Percentiles rank a stretch among this genome's conserved stretches.
Evolutionary conservation across 2,797 vertebrate genomes (phyloP).

Genomic region (Lindbergichthys nudifrons): DNA sequence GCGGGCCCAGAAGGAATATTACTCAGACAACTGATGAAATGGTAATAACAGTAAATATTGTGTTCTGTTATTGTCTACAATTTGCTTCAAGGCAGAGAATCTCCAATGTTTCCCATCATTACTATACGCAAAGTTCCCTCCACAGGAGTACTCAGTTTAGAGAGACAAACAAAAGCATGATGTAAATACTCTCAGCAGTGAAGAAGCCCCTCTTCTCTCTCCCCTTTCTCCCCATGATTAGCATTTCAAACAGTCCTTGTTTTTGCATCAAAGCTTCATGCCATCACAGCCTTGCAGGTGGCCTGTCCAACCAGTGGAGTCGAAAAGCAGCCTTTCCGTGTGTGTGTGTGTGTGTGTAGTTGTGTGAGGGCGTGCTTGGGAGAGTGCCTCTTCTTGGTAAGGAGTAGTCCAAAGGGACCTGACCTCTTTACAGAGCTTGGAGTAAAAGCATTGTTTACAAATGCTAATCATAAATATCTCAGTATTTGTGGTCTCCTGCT

Average conservation of each 20-base stretch:
- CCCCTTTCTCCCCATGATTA: conserved; percentile 74
- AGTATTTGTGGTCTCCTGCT: conserved; percentile 54
- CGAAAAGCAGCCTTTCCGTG: conserved; percentile 49
- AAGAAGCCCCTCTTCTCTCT: conserved; percentile 65
- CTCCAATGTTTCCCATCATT: conserved; percentile 66
- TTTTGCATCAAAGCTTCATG: conserved; percentile 76
- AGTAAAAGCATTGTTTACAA: conserved; percentile 43
- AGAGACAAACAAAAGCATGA: conserved; percentile 78
- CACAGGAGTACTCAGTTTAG: conserved; percentile 72
- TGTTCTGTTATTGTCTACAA: conserved; percentile 41
- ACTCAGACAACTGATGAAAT: conserved; percentile 64
- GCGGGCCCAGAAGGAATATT: conserved; percentile 52
- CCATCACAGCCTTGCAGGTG: conserved; percentile 81
- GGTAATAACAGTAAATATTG: conserved; percentile 64
- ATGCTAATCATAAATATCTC: conserved; percentile 68
- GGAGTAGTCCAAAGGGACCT: conserved; percentile 61
- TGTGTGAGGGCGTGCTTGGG: conserved; percentile 19
- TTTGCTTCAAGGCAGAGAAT: conserved; percentile 66
- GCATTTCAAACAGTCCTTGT: conserved; percentile 86
- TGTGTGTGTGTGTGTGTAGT: conserved; percentile 32
- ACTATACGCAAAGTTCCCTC: conserved; percentile 67
- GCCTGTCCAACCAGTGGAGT: conserved; percentile 69
- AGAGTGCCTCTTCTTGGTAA: conserved; percentile 45
- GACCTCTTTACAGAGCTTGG: conserved; percentile 66
- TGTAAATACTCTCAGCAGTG: conserved; percentile 78